These are phyloP conservation scores for Stomatorhinus walkeri DNA, from an alignment of 2,797 vertebrate genomes.

Conservation along the genomic window DNA sequence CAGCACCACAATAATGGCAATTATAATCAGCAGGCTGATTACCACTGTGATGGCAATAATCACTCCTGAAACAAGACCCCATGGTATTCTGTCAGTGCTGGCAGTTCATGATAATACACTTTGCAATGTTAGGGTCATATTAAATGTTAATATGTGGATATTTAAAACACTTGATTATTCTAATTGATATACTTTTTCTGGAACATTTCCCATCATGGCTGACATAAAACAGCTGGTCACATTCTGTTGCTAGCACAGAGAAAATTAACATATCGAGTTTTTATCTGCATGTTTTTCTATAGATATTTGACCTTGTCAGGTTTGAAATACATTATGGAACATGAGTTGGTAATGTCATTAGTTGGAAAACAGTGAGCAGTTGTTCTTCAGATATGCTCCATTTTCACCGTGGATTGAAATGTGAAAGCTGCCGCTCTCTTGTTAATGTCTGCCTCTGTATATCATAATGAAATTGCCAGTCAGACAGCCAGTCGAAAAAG, in stretches of 20 bases:
- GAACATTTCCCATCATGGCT: background rate
- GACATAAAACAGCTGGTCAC: background rate
- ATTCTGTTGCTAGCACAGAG: background rate
- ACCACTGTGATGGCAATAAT: conserved; percentile 29
- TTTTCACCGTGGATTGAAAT: background rate
- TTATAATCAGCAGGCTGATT: conserved; percentile 37
- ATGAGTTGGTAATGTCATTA: background rate
- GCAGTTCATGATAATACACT: background rate
- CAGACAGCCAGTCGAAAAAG: background rate
- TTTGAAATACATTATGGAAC: background rate
- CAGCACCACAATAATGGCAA: conserved; percentile 29
- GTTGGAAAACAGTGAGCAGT: background rate
- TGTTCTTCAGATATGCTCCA: background rate
- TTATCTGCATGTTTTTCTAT: background rate
- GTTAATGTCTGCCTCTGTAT: background rate
- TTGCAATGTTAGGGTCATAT: background rate
- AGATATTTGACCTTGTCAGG: background rate
- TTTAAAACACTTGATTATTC: background rate
- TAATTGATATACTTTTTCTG: background rate
- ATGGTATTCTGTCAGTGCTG: background rate
- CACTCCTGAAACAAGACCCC: conserved; percentile 20
- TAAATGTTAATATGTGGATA: background rate
- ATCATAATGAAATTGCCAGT: background rate
- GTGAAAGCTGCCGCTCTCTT: background rate
- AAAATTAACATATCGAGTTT: background rate